Conservation (phyloP, 2,888 invertebrate genomes). For the Hyles lineata region DNA sequence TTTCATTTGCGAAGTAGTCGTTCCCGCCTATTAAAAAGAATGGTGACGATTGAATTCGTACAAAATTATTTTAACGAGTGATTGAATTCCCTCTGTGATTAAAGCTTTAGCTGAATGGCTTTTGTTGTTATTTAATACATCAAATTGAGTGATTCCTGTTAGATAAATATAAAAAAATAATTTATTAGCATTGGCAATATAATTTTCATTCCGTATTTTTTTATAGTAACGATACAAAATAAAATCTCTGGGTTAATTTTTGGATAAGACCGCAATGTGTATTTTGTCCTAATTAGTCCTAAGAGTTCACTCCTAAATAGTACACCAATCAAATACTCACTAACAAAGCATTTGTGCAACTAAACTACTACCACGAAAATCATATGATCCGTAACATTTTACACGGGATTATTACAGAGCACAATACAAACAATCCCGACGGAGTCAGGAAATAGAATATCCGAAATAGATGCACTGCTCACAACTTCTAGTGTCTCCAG, state of each 20-base stretch:
- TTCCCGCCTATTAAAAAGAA: conserved; percentile 44
- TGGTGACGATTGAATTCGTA: conserved; percentile 49
- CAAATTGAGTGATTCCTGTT: not conserved
- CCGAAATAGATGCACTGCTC: not conserved
- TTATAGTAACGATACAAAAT: no score
- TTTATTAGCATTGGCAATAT: no score
- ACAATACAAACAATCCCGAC: conserved; percentile 7
- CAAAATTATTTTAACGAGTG: conserved; percentile 41
- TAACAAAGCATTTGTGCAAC: not conserved
- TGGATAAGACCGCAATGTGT: no score
- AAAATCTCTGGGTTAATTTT: no score
- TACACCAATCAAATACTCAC: not conserved
- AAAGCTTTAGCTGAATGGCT: not conserved
- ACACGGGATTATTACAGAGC: not conserved
- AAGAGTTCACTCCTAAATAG: not conserved
- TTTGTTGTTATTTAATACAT: not conserved
- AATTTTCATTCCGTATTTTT: no score
- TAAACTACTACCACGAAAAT: not conserved
- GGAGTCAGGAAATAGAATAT: conserved; percentile 24
- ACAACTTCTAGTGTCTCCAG: conserved; percentile 1
- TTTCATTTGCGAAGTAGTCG: conserved; percentile 47
- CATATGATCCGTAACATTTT: not conserved
- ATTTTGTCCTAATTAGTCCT: not conserved
- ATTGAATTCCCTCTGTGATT: conserved; percentile 6
- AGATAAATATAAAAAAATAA: not conserved